Base-by-base conservation (phyloP, 1,140 invertebrate species). In the Ostrea denselamellosa region DNA sequence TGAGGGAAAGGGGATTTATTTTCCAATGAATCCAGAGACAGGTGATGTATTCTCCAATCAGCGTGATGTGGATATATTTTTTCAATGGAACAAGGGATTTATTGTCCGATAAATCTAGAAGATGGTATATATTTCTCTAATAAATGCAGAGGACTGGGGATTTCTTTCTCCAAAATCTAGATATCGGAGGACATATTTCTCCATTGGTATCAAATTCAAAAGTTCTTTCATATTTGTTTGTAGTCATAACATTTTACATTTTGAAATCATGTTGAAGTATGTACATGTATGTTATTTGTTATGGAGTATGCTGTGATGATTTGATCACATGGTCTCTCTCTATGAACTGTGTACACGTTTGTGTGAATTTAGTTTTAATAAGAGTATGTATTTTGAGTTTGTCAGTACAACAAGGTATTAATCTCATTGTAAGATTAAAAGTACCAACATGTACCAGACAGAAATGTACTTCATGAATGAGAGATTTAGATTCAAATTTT, bases 341-440 rank as follows among this genome's bases (percentile, higher is more conserved):
- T 8, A 12, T 77, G 14, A 9, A 62, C n/a, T 34, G 28, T 77
- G 22, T 77, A 77, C 14, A 25, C 22, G 22, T 68, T 12, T 62
- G 56, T 62, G 34, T 44, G 34, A 44, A 44, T 1, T 62, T 62
- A 19, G 56, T 62, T 62, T 17, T 25, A 77, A 25, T 8, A 22
- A 25, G 9, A n/a, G 22, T 4, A 12, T 25, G 65, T 71, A 9
- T 25, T 71, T 19, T 71, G 68, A 34, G 68, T 25, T 77, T 77
- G 22, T 77, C 22, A 28, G 14, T 77, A 28, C 68, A 34, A 34
- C 25, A 77, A 77, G 68, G 68, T 28, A 77, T 25, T 14, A 77
- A 77, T 77, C 68, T 77, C 68, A 77, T 77, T 77, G 68, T 12
- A 77, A 77, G 68, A 25, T 77, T 77, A 34, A 34, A 77, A 14